Percentiles rank a stretch among this genome's conserved stretches.
Evolutionary conservation across 2,797 vertebrate genomes (phyloP).

Genomic region (Danio albolineatus): DNA sequence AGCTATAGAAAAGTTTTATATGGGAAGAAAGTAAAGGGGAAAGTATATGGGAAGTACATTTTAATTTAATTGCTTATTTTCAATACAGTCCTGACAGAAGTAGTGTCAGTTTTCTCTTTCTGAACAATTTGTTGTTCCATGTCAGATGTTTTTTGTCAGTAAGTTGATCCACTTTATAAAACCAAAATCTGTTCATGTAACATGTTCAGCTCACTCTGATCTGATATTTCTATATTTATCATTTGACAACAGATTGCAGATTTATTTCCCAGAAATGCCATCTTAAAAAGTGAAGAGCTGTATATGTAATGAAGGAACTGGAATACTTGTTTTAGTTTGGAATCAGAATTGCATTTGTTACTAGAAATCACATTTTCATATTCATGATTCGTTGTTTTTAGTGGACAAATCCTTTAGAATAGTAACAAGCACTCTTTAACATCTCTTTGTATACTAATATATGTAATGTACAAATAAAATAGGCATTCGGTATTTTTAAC

Average conservation of each 20-base stretch:
- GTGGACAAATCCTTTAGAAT: background rate
- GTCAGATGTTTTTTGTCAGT: background rate
- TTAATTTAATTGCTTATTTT: too few species aligned
- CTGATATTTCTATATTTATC: background rate
- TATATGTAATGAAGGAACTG: background rate
- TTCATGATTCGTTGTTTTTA: background rate
- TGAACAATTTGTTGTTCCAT: too few species aligned
- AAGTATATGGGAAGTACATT: too few species aligned
- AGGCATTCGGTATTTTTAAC: background rate
- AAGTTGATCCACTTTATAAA: background rate
- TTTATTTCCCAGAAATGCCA: background rate
- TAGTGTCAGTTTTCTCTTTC: too few species aligned
- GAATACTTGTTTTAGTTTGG: background rate
- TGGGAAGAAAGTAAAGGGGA: too few species aligned
- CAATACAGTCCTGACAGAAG: too few species aligned
- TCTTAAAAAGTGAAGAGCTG: background rate
- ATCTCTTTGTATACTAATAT: background rate
- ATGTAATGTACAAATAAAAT: background rate
- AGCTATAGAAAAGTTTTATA: too few species aligned
- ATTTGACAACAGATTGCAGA: background rate
- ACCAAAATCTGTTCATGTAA: background rate
- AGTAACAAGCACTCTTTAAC: background rate
- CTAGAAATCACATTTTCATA: background rate
- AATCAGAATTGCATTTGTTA: background rate
- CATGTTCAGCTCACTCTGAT: background rate